A percentile compares a stretch with the other conserved stretches of the same genome.
Conservation (phyloP, 1,140 invertebrate species). For the Lepidurus arcticus region DNA sequence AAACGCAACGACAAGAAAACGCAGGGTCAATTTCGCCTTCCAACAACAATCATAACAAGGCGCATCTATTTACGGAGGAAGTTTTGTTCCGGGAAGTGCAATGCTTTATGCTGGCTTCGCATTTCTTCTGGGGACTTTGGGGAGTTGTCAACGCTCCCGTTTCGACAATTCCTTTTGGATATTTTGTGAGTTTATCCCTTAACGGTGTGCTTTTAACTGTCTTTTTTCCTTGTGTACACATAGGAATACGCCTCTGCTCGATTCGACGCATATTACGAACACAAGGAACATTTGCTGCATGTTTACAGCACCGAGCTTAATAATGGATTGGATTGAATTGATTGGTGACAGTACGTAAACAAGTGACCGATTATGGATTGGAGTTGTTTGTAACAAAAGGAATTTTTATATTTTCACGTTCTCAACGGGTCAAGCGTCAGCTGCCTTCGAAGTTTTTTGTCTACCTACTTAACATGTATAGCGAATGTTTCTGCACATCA, state of each 20-base stretch:
- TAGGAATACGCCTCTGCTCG: constrained; percentile 45
- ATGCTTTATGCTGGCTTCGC: constrained; percentile 76
- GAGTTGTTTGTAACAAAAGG: background rate
- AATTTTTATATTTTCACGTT: background rate
- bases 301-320: constrained; percentile 39
- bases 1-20: constrained; percentile 36
- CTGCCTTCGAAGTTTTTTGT: constrained; percentile 23
- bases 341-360: background rate
- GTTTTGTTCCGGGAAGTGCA: constrained; percentile 68
- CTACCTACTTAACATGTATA: constrained; percentile 17
- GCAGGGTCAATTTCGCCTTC: constrained; percentile 28
- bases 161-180: constrained; percentile 87
- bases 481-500: constrained; percentile 3
- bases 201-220: constrained; percentile 30
- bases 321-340: constrained; percentile 22
- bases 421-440: background rate
- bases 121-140: constrained; percentile 91
- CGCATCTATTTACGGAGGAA: constrained; percentile 40
- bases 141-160: constrained; percentile 76
- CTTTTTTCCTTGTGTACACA: constrained; percentile 34
- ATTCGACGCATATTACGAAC: constrained; percentile 43
- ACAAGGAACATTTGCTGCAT: constrained; percentile 38
- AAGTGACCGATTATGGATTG: background rate
- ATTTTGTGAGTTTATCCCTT: constrained; percentile 58
- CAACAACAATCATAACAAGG: constrained; percentile 32